Evolutionary conservation across 2,113 vertebrate genomes (phyloP), one percentile per base, ranked within the genome.

Genomic region (Tragulus kanchil): DNA sequence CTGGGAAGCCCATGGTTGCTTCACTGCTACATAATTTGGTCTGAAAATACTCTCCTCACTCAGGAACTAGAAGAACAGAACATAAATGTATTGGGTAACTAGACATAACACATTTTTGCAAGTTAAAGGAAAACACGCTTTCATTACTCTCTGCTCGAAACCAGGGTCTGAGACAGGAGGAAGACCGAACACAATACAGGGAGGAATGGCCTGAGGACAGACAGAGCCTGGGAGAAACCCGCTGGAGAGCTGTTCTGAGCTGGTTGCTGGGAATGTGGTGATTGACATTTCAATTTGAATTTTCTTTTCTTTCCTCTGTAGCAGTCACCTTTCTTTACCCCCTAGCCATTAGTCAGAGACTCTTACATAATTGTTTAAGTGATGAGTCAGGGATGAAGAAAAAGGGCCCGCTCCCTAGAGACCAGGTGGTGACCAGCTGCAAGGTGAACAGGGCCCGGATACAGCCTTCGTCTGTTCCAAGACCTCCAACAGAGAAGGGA

Each of bases 201-300:
- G 69, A 54, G 78, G 11, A 45, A 31, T 52, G 69, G 16, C 25
- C 52, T 85, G 21, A 73, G 13, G 62, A 15, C 3, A 1, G 59
- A 26, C 50, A 12, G 45, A 9, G 1, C 9, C 48, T 16, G 8
- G 16, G 36, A 77, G 58, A 48, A 28, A 77, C 13, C 52, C 45
- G 0, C 52, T 3, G 3, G 45, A 15, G 14, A 77, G 16, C 16
- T n/a, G n/a, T n/a, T 17, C 8, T 0, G 10, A 6, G n/a, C 6
- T 10, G 23, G 5, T 58, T 13, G 17, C 17, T 9, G 36, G 73
- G 48, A 48, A 19, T 0, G 0, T 15, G 56, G 21, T 23, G 45
- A 42, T 0, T 36, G 83, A n/a, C 28, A 21, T 71, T 81, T 58
- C 50, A 3, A 3, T 6, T 21, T n/a, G 59, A 28, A 28, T 1